phyloP scores from a whole-genome alignment of 2,797 vertebrate genomes.

The Crossoptilon crossoptilon region DNA sequence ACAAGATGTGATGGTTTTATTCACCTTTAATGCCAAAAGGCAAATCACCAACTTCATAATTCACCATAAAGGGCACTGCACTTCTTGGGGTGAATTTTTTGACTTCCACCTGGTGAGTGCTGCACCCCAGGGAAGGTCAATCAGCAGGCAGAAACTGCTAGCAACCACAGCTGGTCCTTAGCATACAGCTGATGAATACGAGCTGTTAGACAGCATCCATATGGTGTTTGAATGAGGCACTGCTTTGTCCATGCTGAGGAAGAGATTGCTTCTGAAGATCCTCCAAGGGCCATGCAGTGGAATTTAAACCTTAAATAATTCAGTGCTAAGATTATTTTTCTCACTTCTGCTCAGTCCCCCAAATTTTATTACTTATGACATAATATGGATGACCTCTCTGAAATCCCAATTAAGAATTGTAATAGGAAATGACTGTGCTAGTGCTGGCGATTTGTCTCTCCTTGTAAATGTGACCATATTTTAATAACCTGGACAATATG shows the following conservation, averaged over 20 bases:
- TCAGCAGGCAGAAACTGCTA: background rate
- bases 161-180: constrained; percentile 20
- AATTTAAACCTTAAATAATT: constrained; percentile 31
- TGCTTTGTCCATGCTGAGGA: background rate
- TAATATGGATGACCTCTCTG: constrained; percentile 20
- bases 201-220: constrained; percentile 21
- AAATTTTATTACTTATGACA: constrained; percentile 24
- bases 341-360: background rate
- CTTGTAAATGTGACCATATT: background rate
- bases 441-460: background rate
- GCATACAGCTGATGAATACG: background rate
- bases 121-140: background rate
- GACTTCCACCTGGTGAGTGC: background rate
- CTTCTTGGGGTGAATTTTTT: background rate
- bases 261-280: background rate
- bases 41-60: background rate
- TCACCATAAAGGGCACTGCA: background rate
- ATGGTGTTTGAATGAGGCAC: background rate
- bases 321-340: background rate
- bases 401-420: constrained; percentile 26
- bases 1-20: background rate
- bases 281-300: background rate
- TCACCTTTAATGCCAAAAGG: background rate
- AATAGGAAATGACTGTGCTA: constrained; percentile 12
- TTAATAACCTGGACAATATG: background rate